Percentiles rank a stretch among this genome's conserved stretches.
Conservation (phyloP, 2,888 invertebrate genomes). For the Euzophera pinguis region DNA sequence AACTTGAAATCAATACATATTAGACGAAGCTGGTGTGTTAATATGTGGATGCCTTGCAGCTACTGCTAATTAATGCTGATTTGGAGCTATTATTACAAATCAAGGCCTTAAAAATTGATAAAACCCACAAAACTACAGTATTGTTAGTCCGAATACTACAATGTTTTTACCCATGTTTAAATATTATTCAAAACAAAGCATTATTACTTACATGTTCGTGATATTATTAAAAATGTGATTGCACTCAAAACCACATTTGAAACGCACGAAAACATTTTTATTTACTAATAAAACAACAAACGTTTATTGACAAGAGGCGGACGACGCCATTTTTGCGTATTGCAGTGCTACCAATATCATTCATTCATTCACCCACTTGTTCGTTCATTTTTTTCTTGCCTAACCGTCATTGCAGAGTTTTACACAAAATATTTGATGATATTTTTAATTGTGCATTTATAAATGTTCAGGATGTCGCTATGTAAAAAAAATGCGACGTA, state of each 20-base stretch:
- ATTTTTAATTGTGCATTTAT: too few species aligned
- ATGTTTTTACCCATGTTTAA: not conserved
- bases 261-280: constrained; percentile 61
- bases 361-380: not conserved
- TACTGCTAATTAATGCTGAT: not conserved
- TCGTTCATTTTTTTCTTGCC: too few species aligned
- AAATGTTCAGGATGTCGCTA: too few species aligned
- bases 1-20: not conserved
- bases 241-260: constrained; percentile 50
- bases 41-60: not conserved
- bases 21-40: not conserved
- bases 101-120: constrained; percentile 20
- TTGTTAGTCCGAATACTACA: not conserved
- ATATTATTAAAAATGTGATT: constrained; percentile 38
- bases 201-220: constrained; percentile 57
- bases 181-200: not conserved
- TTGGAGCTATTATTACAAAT: constrained; percentile 15
- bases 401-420: too few species aligned
- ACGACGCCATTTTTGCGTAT: constrained; percentile 62
- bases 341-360: constrained; percentile 22
- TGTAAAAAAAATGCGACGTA: too few species aligned
- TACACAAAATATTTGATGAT: too few species aligned
- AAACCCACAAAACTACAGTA: not conserved
- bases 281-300: constrained; percentile 48
- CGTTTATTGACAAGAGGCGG: constrained; percentile 55